Conservation (phyloP, 30 jellyfish, hydroid and myxozoan genomes). For the Aurelia aurita region DNA sequence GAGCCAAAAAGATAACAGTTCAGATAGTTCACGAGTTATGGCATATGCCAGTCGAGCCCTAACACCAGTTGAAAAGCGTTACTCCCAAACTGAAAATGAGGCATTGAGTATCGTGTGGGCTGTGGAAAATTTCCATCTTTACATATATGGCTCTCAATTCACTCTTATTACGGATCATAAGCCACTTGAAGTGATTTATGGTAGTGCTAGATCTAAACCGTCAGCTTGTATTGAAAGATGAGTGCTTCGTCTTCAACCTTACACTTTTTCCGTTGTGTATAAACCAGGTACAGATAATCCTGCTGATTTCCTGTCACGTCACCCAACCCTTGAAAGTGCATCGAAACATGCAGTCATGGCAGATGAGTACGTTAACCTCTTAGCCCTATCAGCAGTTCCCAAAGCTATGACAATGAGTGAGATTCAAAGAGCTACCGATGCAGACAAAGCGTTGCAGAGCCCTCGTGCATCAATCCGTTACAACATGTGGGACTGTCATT, state of each 20-base stretch:
- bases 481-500: not conserved
- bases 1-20: too few relatives aligned
- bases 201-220: not conserved
- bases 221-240: not conserved
- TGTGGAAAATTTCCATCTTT: not conserved
- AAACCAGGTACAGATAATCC: not conserved
- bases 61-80: too few relatives aligned
- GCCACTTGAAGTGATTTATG: not conserved
- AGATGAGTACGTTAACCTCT: not conserved
- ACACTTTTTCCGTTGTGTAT: not conserved
- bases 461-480: constrained; percentile 19
- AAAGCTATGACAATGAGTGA: constrained; percentile 11
- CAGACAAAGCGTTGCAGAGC: not conserved
- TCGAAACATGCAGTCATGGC: not conserved
- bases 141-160: not conserved
- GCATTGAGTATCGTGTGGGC: too few relatives aligned
- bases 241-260: not conserved
- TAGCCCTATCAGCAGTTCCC: not conserved
- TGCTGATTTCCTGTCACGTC: not conserved
- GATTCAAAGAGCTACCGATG: not conserved
- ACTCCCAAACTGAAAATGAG: too few relatives aligned
- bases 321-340: not conserved
- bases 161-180: not conserved
- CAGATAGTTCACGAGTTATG: too few relatives aligned
- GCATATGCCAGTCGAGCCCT: too few relatives aligned